Evolutionary conservation across 1,140 invertebrate genomes (phyloP), one percentile per base, ranked within the genome.

Genomic region (Macrobrachium nipponense): DNA sequence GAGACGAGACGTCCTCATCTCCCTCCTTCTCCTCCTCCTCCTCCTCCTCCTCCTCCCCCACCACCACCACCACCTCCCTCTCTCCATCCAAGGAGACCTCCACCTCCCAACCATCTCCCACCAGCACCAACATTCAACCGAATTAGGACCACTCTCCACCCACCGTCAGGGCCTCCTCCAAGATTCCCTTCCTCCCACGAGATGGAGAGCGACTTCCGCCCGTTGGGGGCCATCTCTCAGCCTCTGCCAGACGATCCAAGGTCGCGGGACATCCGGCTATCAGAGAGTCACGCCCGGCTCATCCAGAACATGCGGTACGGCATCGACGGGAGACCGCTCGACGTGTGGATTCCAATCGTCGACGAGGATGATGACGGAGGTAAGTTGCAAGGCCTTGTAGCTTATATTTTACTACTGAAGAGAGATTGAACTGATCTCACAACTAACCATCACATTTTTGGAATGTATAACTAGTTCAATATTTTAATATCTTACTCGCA

Each of bases 281-380:
- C 84, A 18, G 84, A 86, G 68, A 86, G 84, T 59, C 78, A 80
- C 68, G 84, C 77, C 2, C 73, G 61, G 77, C 23, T 86, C 66
- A 70, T 86, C 77, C 58, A 60, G 77, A 73, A 86, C 59, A 73
- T 86, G 77, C 44, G 43, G 8, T 86, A 62, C 73, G 84, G 84
- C 0, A 66, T 86, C 6, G 59, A 80, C 73, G 84, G 84, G 15
- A 78, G 80, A 36, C 84, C 78, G 8, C 77, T 86, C 11, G 84
- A 86, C 60, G 43, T 86, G 0, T 86, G 84, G 84, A 86, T 86
- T 60, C 84, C 84, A 6, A 86, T 86, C 20, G 11, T 44, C 15
- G 75, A 12, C 79, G 27, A 44, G 18, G 23, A 27, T 58, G n/a
- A 20, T 5, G 17, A n/a, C 12, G 51, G 68, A 14, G n/a, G 68